Conservation (phyloP, 2,113 vertebrate species). For the Zosterops borbonicus region DNA sequence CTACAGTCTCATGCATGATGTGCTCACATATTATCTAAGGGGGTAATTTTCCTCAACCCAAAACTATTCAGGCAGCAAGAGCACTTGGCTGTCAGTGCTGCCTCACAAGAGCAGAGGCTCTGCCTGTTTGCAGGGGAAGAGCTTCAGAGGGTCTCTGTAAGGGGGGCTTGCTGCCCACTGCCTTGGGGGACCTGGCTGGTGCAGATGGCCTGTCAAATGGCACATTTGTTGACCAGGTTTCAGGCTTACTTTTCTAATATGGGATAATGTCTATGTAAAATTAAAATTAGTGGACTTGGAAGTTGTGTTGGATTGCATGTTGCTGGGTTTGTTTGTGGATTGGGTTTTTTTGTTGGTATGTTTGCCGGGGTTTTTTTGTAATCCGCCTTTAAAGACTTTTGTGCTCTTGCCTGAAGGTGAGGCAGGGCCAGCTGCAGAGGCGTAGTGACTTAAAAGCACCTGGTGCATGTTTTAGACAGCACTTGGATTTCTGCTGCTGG, state of each 20-base stretch:
- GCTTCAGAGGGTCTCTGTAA: neutral
- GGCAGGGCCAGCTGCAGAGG: constrained; percentile 52
- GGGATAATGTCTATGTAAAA: neutral
- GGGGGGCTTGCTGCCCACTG: neutral
- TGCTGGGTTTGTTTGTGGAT: neutral
- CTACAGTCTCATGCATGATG: accelerated
- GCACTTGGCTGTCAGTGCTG: neutral
- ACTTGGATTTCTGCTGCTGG: neutral
- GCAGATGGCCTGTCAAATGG: neutral
- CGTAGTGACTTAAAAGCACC: neutral
- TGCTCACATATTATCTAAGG: neutral
- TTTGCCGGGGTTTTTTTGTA: neutral
- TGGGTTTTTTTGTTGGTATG: neutral
- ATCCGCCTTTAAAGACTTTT: neutral
- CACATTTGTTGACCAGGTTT: neutral
- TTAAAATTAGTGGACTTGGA: neutral
- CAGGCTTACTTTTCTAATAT: neutral
- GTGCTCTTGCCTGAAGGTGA: constrained; percentile 23
- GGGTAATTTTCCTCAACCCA: neutral
- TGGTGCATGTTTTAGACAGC: neutral
- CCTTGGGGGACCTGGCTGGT: neutral
- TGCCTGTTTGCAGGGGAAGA: neutral
- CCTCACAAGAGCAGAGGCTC: neutral
- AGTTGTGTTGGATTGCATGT: neutral
- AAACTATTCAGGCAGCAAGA: neutral